phyloP scores from a whole-genome alignment of 2,113 vertebrate genomes.

The Petromus typicus region DNA sequence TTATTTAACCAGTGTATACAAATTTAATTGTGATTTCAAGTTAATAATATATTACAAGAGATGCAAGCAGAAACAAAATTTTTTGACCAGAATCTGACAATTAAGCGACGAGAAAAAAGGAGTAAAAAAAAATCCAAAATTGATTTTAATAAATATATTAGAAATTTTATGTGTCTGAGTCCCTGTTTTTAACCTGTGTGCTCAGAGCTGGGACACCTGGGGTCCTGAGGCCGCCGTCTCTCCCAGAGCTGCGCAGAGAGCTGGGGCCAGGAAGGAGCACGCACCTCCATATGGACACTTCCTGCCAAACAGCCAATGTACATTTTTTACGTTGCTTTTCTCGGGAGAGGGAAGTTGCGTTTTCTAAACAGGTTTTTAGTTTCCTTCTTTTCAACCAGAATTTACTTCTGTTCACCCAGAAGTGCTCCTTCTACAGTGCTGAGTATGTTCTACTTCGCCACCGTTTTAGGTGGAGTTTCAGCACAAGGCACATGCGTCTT shows the following conservation, averaged over 20 bases:
- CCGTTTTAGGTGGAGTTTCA: not conserved
- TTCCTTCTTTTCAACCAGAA: not conserved
- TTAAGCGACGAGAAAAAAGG: not conserved
- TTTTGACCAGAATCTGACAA: not conserved
- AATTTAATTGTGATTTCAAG: constrained; percentile 30
- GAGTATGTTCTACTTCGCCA: not conserved
- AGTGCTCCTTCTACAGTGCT: not conserved
- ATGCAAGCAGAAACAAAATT: not conserved
- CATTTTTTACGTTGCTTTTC: not conserved
- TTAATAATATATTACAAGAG: not conserved
- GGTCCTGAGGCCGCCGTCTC: not conserved
- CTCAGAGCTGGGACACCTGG: not conserved
- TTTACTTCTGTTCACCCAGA: not conserved
- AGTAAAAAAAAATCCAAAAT: not conserved
- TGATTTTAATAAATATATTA: not conserved
- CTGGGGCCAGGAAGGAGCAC: not conserved
- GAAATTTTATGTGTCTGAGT: not conserved
- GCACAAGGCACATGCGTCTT: not conserved
- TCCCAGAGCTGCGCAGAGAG: not conserved
- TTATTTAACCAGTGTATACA: not conserved
- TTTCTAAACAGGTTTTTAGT: not conserved
- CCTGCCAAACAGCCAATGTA: not conserved
- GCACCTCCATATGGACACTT: not conserved
- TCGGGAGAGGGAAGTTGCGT: not conserved
- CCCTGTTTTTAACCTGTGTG: too few relatives aligned